Conservation (phyloP, 2,888 invertebrate genomes). For the Agrotis ipsilon region DNA sequence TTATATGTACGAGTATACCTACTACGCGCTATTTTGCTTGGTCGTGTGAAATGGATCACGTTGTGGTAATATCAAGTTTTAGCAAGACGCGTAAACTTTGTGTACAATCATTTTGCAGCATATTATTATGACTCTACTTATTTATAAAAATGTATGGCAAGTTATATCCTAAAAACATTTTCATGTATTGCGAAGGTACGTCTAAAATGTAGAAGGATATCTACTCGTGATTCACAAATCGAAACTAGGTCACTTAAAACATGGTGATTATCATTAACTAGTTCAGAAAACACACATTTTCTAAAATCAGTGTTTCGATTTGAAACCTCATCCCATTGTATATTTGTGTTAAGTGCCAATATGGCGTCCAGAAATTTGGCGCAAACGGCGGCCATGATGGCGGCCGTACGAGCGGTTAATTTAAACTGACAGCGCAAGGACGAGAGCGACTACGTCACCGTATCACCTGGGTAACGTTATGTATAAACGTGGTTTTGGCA, state of each 20-base stretch:
- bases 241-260: neutral
- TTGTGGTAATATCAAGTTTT: conserved; percentile 7
- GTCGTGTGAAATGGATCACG: conserved; percentile 14
- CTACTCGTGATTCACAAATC: neutral
- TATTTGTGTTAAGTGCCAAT: conserved; percentile 41
- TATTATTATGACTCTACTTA: neutral
- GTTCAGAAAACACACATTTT: neutral
- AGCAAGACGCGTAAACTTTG: neutral
- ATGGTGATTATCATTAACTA: neutral
- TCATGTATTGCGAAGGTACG: neutral
- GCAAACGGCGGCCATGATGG: conserved; percentile 58
- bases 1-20: neutral
- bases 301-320: conserved; percentile 33
- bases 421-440: conserved; percentile 40
- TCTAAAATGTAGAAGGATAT: neutral
- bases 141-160: neutral
- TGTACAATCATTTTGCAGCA: neutral
- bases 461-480: conserved; percentile 23
- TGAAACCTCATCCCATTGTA: conserved; percentile 27
- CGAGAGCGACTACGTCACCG: conserved; percentile 35
- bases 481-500: conserved; percentile 6
- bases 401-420: conserved; percentile 45
- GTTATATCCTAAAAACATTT: neutral
- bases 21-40: conserved; percentile 14
- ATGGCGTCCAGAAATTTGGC: conserved; percentile 43